Evolutionary conservation across 1,140 invertebrate genomes (phyloP).

Genomic region (Micrasema minimum): DNA sequence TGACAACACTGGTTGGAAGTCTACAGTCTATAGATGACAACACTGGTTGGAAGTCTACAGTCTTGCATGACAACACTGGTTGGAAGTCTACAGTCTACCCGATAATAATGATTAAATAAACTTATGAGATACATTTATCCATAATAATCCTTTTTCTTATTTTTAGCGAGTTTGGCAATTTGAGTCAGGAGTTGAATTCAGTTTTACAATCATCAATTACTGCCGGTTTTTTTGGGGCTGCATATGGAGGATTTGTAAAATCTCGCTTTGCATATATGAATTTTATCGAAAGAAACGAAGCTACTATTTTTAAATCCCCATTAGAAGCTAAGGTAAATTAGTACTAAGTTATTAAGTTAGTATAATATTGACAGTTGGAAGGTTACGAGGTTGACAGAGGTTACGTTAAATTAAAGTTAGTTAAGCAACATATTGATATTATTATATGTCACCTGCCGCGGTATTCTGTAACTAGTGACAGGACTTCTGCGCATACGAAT

Average conservation of each 20-base stretch:
- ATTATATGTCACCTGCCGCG: too few species aligned
- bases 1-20: too few species aligned
- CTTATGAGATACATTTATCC: too few species aligned
- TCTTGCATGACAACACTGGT: background rate
- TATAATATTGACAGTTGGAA: background rate
- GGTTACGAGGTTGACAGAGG: background rate
- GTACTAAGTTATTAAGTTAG: background rate
- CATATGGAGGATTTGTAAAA: conserved; percentile 71
- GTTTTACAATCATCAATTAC: conserved; percentile 67
- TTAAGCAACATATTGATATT: too few species aligned
- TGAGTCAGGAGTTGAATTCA: conserved; percentile 70
- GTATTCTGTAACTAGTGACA: too few species aligned
- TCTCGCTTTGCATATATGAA: conserved; percentile 71
- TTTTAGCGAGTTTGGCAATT: conserved; percentile 45
- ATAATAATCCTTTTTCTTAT: too few species aligned
- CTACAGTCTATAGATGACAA: too few species aligned
- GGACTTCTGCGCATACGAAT: too few species aligned
- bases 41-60: too few species aligned
- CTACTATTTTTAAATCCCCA: conserved; percentile 73
- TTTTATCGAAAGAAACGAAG: conserved; percentile 80
- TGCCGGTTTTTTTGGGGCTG: conserved; percentile 69
- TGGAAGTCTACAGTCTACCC: too few species aligned
- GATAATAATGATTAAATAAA: too few species aligned
- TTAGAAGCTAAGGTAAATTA: conserved; percentile 73
- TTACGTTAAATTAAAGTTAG: background rate